These are phyloP conservation scores for Rhadina sibilatrix DNA, from an alignment of 2,113 vertebrate genomes.

Conservation along the genomic window DNA sequence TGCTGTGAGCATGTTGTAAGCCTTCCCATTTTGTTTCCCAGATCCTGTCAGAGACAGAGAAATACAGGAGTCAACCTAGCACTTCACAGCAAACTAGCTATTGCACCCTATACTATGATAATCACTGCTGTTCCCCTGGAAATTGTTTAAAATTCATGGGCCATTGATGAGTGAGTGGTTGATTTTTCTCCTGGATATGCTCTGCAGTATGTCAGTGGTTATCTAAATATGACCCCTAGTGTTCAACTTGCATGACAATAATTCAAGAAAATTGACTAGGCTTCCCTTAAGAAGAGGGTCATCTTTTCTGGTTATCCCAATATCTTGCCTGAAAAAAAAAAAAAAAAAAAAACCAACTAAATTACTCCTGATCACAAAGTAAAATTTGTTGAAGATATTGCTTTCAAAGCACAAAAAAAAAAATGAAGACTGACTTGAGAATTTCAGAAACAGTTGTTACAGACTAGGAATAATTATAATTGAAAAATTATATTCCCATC, in stretches of 20 bases:
- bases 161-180: neutral
- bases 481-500: neutral
- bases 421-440: neutral
- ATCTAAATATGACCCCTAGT: conserved; percentile 74
- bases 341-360: neutral
- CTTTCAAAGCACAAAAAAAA: neutral
- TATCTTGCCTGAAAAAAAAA: neutral
- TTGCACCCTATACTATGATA: neutral
- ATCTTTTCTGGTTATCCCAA: neutral
- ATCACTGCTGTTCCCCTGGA: neutral
- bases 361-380: neutral
- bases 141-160: neutral
- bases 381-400: neutral
- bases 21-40: neutral
- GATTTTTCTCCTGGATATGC: neutral
- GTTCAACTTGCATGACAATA: conserved; percentile 55
- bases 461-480: neutral
- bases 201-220: conserved; percentile 25
- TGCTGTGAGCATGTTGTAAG: neutral
- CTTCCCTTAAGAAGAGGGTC: neutral
- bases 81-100: neutral
- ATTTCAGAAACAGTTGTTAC: neutral
- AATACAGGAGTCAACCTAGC: neutral
- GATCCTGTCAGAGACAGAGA: neutral
- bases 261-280: neutral